Conservation (phyloP, 2,888 invertebrate genomes). For the Disparrhopalites patrizii region DNA sequence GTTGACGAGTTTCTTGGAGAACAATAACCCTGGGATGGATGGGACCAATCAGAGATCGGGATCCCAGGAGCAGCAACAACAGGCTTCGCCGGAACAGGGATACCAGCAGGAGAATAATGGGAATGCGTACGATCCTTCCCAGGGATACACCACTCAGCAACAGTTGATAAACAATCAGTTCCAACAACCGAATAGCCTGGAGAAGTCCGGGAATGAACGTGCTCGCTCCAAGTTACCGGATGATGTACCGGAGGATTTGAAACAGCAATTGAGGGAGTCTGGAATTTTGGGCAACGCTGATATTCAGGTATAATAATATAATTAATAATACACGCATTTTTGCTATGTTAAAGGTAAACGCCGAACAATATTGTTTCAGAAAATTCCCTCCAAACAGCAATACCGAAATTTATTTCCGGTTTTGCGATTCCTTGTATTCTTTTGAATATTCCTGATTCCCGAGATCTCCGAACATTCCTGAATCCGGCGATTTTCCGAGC, state of each 20-base stretch:
- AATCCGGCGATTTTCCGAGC: too few species aligned
- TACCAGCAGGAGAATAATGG: background rate
- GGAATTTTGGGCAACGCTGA: slow-evolving; percentile 83
- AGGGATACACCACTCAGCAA: slow-evolving; percentile 8
- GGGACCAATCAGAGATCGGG: background rate
- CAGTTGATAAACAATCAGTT: slow-evolving; percentile 19
- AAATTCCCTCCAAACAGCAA: background rate
- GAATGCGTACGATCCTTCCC: background rate
- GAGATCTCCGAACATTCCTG: too few species aligned
- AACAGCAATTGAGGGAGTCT: slow-evolving; percentile 75
- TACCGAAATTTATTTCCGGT: background rate
- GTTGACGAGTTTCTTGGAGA: slow-evolving; percentile 9
- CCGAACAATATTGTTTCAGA: background rate
- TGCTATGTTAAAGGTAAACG: too few species aligned
- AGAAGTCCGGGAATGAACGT: background rate
- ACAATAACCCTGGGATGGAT: slow-evolving; percentile 1
- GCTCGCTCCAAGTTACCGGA: slow-evolving; percentile 60
- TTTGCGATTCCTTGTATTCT: too few species aligned
- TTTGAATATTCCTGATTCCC: too few species aligned
- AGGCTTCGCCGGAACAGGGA: background rate
- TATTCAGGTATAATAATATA: slow-evolving; percentile 74
- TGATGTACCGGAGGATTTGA: slow-evolving; percentile 81
- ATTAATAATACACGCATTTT: too few species aligned
- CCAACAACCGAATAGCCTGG: background rate
- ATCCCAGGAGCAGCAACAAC: background rate